Percentiles rank a stretch among this genome's conserved stretches.
phyloP scores from a whole-genome alignment of 1,140 invertebrate species.

The Steinernema feltiae region DNA sequence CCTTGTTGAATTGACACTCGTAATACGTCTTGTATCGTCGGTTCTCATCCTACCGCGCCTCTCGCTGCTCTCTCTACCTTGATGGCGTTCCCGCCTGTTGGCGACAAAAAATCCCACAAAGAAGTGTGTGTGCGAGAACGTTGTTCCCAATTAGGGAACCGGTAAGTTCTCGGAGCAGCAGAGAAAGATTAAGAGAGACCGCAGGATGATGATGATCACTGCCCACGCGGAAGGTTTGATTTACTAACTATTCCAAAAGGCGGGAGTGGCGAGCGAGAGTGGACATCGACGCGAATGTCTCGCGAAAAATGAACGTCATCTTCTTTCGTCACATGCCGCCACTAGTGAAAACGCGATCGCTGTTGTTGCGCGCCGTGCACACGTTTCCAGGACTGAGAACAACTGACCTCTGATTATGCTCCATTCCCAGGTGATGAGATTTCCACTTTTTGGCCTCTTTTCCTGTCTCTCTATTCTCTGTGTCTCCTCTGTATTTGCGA shows the following conservation, averaged over 20 bases:
- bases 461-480: no score
- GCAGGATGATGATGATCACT: neutral
- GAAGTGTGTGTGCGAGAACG: neutral
- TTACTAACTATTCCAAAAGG: neutral
- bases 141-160: constrained; percentile 9
- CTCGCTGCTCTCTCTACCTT: neutral
- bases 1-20: neutral
- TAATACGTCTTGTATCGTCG: neutral
- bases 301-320: constrained; percentile 3
- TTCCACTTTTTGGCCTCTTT: neutral
- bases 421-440: neutral
- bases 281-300: neutral
- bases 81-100: neutral
- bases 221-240: neutral
- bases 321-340: neutral
- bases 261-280: neutral
- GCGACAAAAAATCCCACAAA: constrained; percentile 12
- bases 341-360: neutral
- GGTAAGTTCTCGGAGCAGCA: neutral
- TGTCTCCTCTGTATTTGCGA: neutral
- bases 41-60: neutral
- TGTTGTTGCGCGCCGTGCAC: neutral
- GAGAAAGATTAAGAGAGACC: neutral
- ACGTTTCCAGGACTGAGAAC: no score
- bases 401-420: no score